Percentiles rank a stretch among this genome's conserved stretches.
phyloP scores from a whole-genome alignment of 2,888 invertebrate genomes.

The Apantesis nais region DNA sequence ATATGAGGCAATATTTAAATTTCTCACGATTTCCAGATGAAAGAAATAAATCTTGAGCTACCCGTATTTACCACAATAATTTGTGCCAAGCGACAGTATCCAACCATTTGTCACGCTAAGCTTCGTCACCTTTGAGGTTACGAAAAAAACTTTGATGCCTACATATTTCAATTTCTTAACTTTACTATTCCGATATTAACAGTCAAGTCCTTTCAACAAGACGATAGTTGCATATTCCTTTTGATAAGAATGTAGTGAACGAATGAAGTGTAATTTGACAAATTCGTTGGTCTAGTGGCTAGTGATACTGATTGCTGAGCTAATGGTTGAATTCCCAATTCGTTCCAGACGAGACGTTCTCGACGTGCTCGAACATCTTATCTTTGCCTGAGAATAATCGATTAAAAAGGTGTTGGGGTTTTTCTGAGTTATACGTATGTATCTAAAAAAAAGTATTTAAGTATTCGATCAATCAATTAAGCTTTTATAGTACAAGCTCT shows the following conservation, averaged over 20 bases:
- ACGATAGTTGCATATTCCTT: background rate
- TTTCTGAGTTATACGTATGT: no score
- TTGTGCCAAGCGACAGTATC: constrained; percentile 14
- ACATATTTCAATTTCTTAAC: background rate
- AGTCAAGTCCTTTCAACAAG: background rate
- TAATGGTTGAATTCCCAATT: background rate
- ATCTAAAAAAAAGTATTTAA: no score
- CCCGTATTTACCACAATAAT: constrained; percentile 18
- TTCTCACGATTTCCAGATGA: constrained; percentile 10
- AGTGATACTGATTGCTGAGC: background rate
- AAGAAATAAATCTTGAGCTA: constrained; percentile 14
- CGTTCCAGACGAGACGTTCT: background rate
- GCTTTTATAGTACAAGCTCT: no score
- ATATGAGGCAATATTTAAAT: constrained; percentile 12
- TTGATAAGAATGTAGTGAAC: no score
- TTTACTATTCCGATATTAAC: background rate
- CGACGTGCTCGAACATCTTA: background rate
- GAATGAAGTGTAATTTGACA: background rate
- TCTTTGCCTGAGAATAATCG: no score
- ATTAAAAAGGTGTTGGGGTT: no score
- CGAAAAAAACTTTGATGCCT: background rate
- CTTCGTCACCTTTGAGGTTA: constrained; percentile 16
- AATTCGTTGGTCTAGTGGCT: background rate
- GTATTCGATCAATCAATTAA: no score
- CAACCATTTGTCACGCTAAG: constrained; percentile 31